A percentile compares a stretch with the other conserved stretches of the same genome.
These are phyloP conservation scores for Galerucella calmariensis DNA, from an alignment of 2,888 invertebrate genomes.

Conservation along the genomic window DNA sequence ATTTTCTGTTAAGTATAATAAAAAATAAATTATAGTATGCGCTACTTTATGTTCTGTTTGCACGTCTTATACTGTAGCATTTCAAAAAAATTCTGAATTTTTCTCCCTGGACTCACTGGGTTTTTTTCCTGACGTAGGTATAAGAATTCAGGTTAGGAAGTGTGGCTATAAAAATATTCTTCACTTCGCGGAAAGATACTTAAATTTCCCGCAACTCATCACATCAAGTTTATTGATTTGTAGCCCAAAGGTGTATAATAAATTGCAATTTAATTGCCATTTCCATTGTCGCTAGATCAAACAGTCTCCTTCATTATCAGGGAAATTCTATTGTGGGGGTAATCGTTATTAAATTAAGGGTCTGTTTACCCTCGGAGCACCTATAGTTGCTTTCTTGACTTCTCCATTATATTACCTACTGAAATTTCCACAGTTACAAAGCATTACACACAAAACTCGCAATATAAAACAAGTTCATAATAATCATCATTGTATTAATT, in stretches of 20 bases:
- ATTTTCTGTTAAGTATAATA: too few species aligned
- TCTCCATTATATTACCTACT: slow-evolving; percentile 10
- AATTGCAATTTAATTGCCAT: slow-evolving; percentile 41
- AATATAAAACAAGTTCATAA: not conserved
- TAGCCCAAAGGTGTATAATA: slow-evolving; percentile 33
- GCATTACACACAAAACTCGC: not conserved
- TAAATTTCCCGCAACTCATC: not conserved
- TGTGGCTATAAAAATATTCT: too few species aligned
- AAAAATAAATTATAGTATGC: too few species aligned
- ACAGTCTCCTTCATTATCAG: slow-evolving; percentile 26
- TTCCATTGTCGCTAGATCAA: slow-evolving; percentile 39
- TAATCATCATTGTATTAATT: too few species aligned
- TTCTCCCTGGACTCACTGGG: too few species aligned
- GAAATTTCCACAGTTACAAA: not conserved
- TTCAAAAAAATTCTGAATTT: too few species aligned
- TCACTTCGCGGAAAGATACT: too few species aligned
- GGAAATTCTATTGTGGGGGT: slow-evolving; percentile 25
- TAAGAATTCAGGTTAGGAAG: too few species aligned
- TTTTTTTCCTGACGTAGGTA: too few species aligned
- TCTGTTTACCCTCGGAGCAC: slow-evolving; percentile 15
- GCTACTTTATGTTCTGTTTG: too few species aligned
- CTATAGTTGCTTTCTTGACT: not conserved
- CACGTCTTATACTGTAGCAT: too few species aligned
- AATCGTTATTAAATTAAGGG: slow-evolving; percentile 30
- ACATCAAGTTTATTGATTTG: slow-evolving; percentile 10